Evolutionary conservation across 2,113 vertebrate genomes (phyloP).

Genomic region (Equus quagga): DNA sequence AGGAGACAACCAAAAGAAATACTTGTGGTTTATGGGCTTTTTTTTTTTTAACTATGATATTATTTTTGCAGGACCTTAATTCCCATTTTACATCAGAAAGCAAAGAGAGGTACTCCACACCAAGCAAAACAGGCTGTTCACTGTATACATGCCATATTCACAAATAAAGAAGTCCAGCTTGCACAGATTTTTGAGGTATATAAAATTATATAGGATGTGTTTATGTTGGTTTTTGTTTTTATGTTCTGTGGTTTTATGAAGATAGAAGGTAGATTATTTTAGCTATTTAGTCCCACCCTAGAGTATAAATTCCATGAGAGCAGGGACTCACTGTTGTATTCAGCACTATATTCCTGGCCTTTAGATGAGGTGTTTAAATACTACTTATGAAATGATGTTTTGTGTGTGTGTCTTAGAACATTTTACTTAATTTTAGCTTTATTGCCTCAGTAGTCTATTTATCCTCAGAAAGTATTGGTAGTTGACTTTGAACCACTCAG

Average conservation of each 20-base stretch:
- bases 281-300: neutral
- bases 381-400: neutral
- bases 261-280: neutral
- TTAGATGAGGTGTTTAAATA: neutral
- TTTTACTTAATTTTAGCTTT: neutral
- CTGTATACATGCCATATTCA: constrained; percentile 99
- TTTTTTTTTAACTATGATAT: constrained; percentile 39
- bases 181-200: constrained; percentile 99
- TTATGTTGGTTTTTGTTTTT: constrained; percentile 51
- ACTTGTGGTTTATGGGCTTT: neutral
- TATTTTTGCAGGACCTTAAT: constrained; percentile 94
- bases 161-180: constrained; percentile 99
- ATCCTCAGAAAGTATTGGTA: neutral
- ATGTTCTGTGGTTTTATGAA: constrained; percentile 21
- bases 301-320: neutral
- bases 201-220: neutral
- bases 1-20: constrained; percentile 21
- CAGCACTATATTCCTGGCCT: neutral
- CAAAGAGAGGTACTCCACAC: constrained; percentile 98
- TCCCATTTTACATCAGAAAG: constrained; percentile 99
- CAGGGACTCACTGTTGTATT: neutral
- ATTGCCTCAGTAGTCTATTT: neutral
- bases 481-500: neutral
- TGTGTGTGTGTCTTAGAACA: neutral
- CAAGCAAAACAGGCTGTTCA: constrained; percentile 99